Base-by-base conservation (phyloP, 2,113 vertebrate genomes). In the Corynorhinus townsendii region DNA sequence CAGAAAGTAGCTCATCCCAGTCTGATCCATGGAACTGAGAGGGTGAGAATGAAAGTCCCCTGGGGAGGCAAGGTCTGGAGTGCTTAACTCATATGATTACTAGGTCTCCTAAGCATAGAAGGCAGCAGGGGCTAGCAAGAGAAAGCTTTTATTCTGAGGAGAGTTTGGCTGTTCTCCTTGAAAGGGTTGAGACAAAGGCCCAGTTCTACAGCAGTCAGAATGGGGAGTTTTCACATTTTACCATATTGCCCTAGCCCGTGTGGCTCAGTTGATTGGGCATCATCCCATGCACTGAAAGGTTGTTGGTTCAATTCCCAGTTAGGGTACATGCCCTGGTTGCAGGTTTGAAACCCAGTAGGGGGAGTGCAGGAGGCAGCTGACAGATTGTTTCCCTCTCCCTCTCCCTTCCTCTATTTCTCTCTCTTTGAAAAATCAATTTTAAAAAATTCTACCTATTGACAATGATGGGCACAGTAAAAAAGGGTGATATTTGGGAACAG, bases 101-200 rank as follows among this genome's bases (percentile, higher is more conserved):
- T 68, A 56, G 24, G 30, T 81, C 43, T 73, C 71, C 47, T 49
- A 64, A 86, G 43, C 80, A 56, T 12, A 49, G 16, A 73, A 11
- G 62, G 43, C 16, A 87, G 88, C 54, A 71, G 69, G 22, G 16
- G 15, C 75, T 86, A 85, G 22, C n/a, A 89, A 43, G 66, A 91
- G 52, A 89, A 95, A 85, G 38, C 33, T 75, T 93, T 95, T 72
- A 56, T 90, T 94, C 26, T 79, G 14, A 91, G 54, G 80, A 87
- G 24, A 52, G 45, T 76, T 75, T 73, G 76, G 17, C 83, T 96
- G 47, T 77, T 93, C 43, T 84, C 38, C 26, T 16, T 71, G 68
- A 49, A 38, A 83, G 49, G 33, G 59, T 16, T 59, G 56, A 93
- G 64, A 56, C 16, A 90, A 87, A 81, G 49, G 6, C 33, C 45